A percentile compares a stretch with the other conserved stretches of the same genome.
These are phyloP conservation scores for Heliothis subflexa DNA, from an alignment of 1,140 invertebrate genomes.

Conservation along the genomic window DNA sequence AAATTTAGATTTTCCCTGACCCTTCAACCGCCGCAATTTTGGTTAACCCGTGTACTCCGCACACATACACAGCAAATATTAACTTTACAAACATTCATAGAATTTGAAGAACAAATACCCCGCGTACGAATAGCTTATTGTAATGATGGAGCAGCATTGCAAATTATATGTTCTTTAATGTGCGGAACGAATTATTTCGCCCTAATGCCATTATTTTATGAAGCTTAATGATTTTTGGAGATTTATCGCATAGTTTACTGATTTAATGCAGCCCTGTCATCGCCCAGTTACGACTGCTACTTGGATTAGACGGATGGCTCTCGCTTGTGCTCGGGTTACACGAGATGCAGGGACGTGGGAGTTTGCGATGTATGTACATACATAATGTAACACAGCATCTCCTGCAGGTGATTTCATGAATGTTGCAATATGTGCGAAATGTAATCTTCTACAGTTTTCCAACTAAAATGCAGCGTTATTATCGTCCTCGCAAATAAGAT, in stretches of 20 bases:
- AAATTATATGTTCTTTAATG: neutral
- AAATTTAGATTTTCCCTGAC: constrained; percentile 6
- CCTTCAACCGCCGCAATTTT: neutral
- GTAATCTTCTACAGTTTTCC: too few species aligned
- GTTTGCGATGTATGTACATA: too few species aligned
- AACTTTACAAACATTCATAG: constrained; percentile 18
- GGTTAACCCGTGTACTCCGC: neutral
- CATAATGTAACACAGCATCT: too few species aligned
- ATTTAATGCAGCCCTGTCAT: too few species aligned
- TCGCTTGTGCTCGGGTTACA: too few species aligned
- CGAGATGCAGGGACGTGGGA: too few species aligned
- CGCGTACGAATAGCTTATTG: constrained; percentile 6
- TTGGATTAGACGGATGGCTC: too few species aligned
- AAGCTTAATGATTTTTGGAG: neutral
- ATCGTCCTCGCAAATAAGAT: too few species aligned
- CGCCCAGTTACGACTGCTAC: too few species aligned
- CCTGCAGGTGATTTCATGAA: too few species aligned
- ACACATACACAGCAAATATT: constrained; percentile 14
- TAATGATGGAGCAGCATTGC: neutral
- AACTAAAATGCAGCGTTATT: too few species aligned
- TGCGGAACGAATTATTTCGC: neutral
- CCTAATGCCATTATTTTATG: neutral
- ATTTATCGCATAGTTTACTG: neutral
- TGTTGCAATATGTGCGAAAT: too few species aligned
- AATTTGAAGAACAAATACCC: constrained; percentile 15